Conservation (phyloP, 2,797 vertebrate genomes). For the Sebastiscus albofasciatus region DNA sequence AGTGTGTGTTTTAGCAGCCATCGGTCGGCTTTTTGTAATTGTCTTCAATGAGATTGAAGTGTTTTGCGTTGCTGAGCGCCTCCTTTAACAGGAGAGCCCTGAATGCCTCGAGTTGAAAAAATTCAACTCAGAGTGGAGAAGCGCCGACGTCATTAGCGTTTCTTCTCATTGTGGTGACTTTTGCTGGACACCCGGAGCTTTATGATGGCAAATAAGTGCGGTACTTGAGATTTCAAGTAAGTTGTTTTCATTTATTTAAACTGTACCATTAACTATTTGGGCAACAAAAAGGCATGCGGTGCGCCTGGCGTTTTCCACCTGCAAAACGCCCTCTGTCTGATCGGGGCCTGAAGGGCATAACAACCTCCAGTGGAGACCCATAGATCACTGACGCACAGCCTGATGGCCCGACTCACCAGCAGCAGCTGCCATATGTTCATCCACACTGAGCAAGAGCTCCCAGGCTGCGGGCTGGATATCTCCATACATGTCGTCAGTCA, state of each 20-base stretch:
- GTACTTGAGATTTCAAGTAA: not conserved
- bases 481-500: conserved; percentile 98
- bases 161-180: not conserved
- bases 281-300: too few relatives aligned
- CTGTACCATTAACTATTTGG: not conserved
- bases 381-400: not conserved
- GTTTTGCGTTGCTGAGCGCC: too few relatives aligned
- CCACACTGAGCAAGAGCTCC: conserved; percentile 96
- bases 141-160: not conserved
- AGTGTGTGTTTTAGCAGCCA: too few relatives aligned
- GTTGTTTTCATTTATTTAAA: not conserved
- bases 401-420: conserved; percentile 84
- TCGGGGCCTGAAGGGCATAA: not conserved
- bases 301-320: too few relatives aligned
- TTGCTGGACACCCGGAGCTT: not conserved
- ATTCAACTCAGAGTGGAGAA: too few relatives aligned
- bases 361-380: not conserved
- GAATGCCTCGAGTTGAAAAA: too few relatives aligned
- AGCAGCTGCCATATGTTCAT: conserved; percentile 98
- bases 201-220: not conserved
- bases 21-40: too few relatives aligned
- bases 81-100: too few relatives aligned
- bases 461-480: conserved; percentile 98
- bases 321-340: too few relatives aligned
- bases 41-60: too few relatives aligned